Evolutionary conservation across 2,888 invertebrate genomes (phyloP), one percentile per base, ranked within the genome.

Genomic region (Allacma fusca): DNA sequence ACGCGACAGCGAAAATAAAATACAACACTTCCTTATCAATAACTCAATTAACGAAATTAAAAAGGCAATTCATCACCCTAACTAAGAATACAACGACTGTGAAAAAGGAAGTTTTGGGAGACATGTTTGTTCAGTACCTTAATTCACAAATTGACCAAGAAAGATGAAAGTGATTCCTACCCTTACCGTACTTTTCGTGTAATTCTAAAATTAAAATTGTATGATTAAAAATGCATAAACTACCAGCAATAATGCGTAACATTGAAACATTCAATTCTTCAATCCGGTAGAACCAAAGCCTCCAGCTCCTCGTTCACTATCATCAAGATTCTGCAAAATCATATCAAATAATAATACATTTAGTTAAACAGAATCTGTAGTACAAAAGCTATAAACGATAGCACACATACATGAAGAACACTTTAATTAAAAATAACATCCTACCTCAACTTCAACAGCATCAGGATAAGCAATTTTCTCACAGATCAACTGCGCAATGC

Each of bases 271-370:
- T 88, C 87, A 91, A 80, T 92, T 65, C 7, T 59, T 89, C 70
- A 88, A 89, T 76, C 97, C 98, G 43, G 97, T 96, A 0, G 98
- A 98, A 21, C 98, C 98, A 88, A 97, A 98, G n/a, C 98, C 98
- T 72, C 91, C 93, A 82, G 90, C 92, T 12, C 97, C 97, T 80
- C 98, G 90, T 40, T 89, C 90, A 0, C 98, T 98, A 26, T 92
- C 90, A 29, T 92, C 90, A 80, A 98, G 87, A 76, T 90, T 90
- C 86, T 92, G 85, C 69, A 86, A 86, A 81, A 83, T 84, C 65
- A 80, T 12, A 59, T 64, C 19, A n/a, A 24, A n/a, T 12, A 19
- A 50, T 50, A 9, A 50, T 29, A 5, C n/a, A 29, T 68, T 29
- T 19, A 29, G 23, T 12, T 9, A 62, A 62, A 50, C 2, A 5